Conservation (phyloP, 1,140 invertebrate species). For the Drosophila ogumai region DNA sequence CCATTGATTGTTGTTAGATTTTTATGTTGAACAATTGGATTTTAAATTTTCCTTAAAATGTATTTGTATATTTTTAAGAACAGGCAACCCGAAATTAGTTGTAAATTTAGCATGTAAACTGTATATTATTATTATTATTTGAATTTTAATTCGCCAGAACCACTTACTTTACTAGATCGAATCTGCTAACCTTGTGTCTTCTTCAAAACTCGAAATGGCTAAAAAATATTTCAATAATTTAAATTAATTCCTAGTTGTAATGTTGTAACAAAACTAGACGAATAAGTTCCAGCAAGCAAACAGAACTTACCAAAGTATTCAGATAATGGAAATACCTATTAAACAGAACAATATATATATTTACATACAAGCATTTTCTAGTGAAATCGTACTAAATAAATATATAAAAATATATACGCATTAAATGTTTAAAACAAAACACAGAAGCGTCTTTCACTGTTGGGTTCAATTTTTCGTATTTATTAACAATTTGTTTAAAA, state of each 20-base stretch:
- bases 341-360: constrained; percentile 69
- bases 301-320: constrained; percentile 77
- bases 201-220: constrained; percentile 47
- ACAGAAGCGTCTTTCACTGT: constrained; percentile 5
- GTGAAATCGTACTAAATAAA: constrained; percentile 72
- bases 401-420: constrained; percentile 29
- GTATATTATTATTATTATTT: constrained; percentile 22
- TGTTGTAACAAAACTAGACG: constrained; percentile 49
- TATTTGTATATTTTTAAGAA: constrained; percentile 20
- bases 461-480: constrained; percentile 74
- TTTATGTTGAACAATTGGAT: constrained; percentile 43
- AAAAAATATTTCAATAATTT: constrained; percentile 41
- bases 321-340: constrained; percentile 50
- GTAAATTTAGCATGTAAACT: constrained; percentile 9
- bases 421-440: constrained; percentile 49
- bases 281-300: constrained; percentile 52
- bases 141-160: constrained; percentile 18
- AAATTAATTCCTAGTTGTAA: constrained; percentile 44
- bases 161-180: constrained; percentile 68
- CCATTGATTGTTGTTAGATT: constrained; percentile 72
- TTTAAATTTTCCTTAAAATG: constrained; percentile 5
- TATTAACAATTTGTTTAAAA: constrained; percentile 78
- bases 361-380: constrained; percentile 83
- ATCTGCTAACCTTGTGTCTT: constrained; percentile 77
- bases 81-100: constrained; percentile 7